These are phyloP conservation scores for Tapirus indicus DNA, from an alignment of 2,797 vertebrate species.

Conservation along the genomic window DNA sequence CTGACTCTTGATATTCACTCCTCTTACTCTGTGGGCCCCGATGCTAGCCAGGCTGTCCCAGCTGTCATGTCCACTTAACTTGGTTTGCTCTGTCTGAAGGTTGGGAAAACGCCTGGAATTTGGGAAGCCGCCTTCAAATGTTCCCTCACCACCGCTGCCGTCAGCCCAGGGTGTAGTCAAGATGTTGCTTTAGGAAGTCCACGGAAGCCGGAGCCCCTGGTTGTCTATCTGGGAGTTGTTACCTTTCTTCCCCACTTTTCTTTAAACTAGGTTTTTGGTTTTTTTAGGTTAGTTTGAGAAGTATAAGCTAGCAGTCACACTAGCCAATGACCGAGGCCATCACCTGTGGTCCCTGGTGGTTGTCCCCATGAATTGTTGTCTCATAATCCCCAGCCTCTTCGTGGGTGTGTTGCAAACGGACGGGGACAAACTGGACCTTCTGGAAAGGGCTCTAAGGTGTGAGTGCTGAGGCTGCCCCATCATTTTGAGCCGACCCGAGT, in stretches of 20 bases:
- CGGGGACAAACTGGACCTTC: background rate
- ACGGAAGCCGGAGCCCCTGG: background rate
- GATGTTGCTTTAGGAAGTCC: conserved; percentile 93
- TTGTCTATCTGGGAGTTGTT: background rate
- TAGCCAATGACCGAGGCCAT: background rate
- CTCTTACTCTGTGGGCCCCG: background rate
- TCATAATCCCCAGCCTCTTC: background rate
- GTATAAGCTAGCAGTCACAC: background rate
- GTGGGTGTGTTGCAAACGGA: background rate
- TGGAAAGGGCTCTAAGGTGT: background rate
- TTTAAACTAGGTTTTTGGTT: background rate
- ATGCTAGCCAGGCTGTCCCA: background rate
- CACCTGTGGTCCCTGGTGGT: background rate
- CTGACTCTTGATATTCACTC: background rate
- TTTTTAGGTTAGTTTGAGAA: conserved; percentile 65
- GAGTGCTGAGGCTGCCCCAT: background rate
- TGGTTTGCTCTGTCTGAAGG: conserved; percentile 88
- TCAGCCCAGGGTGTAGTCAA: conserved; percentile 95
- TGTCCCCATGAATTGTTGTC: background rate
- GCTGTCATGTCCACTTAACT: conserved; percentile 42
- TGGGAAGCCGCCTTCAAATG: conserved; percentile 89
- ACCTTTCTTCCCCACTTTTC: background rate
- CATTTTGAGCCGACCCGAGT: background rate
- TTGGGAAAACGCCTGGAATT: conserved; percentile 96
- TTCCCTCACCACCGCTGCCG: conserved; percentile 87